These are phyloP conservation scores for Lytechinus variegatus DNA, from an alignment of 35 echinoderm and acorn worm species.

Conservation along the genomic window DNA sequence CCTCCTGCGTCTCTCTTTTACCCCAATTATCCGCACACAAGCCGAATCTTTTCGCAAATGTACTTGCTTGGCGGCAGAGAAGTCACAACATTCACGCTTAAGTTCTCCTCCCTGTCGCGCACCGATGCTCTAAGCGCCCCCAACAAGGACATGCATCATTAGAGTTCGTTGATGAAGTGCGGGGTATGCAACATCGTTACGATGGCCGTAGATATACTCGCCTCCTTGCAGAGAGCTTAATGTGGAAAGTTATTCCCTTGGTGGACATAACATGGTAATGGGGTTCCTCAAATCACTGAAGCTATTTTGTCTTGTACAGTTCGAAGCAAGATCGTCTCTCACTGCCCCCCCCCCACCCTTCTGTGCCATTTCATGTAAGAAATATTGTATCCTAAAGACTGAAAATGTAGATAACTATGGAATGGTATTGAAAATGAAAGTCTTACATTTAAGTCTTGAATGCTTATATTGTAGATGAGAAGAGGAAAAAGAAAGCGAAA, in stretches of 20 bases:
- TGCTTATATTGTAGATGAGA: too few relatives aligned
- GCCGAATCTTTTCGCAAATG: neutral
- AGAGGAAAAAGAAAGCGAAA: too few relatives aligned
- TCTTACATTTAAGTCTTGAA: too few relatives aligned
- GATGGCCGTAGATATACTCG: neutral
- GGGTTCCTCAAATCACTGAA: neutral
- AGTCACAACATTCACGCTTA: conserved; percentile 35
- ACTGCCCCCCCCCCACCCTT: neutral
- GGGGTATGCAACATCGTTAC: neutral
- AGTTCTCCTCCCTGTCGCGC: neutral
- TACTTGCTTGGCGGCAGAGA: conserved; percentile 18
- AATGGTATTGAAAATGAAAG: too few relatives aligned
- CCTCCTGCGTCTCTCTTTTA: neutral
- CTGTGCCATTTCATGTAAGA: neutral
- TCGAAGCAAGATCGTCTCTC: too few relatives aligned
- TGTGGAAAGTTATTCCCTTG: neutral
- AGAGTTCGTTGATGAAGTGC: neutral
- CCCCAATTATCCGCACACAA: neutral
- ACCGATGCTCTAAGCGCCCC: neutral
- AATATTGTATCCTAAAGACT: neutral
- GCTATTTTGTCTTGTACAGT: neutral
- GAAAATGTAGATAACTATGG: too few relatives aligned
- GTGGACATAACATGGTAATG: neutral
- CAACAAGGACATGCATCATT: neutral
- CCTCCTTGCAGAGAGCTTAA: neutral